Percentiles rank a stretch among this genome's conserved stretches.
phyloP scores from a whole-genome alignment of 2,888 invertebrate species.

The Microplitis manilae region DNA sequence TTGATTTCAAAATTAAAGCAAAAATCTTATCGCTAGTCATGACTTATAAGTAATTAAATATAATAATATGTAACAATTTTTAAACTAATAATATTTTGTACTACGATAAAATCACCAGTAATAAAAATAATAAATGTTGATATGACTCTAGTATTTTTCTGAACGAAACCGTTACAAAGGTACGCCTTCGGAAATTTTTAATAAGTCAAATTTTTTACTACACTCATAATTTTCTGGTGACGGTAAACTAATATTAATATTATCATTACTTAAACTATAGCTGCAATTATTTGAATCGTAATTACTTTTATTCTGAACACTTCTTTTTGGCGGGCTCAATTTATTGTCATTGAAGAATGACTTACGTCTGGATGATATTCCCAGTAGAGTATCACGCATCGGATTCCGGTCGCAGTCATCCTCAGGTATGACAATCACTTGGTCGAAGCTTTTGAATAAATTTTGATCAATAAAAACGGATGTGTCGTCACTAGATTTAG shows the following conservation, averaged over 20 bases:
- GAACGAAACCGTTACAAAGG: neutral
- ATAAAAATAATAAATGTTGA: neutral
- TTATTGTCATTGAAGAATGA: neutral
- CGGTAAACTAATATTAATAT: neutral
- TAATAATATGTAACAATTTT: too few species aligned
- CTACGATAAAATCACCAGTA: too few species aligned
- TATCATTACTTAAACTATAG: neutral
- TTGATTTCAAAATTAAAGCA: too few species aligned
- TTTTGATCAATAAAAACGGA: neutral
- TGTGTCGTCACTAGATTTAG: neutral
- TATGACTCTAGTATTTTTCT: too few species aligned
- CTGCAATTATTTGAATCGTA: neutral
- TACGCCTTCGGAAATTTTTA: neutral
- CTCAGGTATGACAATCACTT: neutral
- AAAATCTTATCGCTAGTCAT: too few species aligned
- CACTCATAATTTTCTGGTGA: neutral
- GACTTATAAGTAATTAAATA: too few species aligned
- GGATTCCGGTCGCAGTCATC: neutral
- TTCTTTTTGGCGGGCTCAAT: neutral
- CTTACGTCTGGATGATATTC: conserved; percentile 11
- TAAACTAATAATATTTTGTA: too few species aligned
- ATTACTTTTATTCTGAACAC: neutral
- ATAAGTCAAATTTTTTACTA: neutral
- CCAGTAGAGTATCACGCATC: conserved; percentile 22
- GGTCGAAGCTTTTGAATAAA: conserved; percentile 5